These are phyloP conservation scores for Camponotus pennsylvanicus DNA, from an alignment of 1,140 invertebrate genomes.

Conservation along the genomic window DNA sequence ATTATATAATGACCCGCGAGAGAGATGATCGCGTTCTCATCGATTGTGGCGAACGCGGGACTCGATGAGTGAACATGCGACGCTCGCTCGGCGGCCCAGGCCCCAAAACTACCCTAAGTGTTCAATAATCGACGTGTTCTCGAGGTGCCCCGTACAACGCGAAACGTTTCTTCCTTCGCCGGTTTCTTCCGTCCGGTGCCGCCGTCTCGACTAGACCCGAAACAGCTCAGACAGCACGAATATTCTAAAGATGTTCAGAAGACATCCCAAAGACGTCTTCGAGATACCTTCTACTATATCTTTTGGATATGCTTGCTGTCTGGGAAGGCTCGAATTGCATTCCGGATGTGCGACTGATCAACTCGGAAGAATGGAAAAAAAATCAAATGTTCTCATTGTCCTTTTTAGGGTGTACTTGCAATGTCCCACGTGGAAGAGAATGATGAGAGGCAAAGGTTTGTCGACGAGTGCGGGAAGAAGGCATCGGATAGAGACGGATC, in stretches of 20 bases:
- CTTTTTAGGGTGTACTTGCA: neutral
- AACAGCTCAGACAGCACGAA: neutral
- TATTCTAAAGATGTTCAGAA: no score
- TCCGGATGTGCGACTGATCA: neutral
- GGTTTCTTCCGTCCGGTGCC: slow-evolving; percentile 49
- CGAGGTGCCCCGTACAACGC: slow-evolving; percentile 74
- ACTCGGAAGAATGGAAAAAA: neutral
- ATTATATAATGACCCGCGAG: neutral
- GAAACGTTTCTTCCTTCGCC: slow-evolving; percentile 73
- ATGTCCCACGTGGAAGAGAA: neutral
- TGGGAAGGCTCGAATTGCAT: slow-evolving; percentile 4
- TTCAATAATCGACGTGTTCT: slow-evolving; percentile 83
- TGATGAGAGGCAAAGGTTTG: neutral
- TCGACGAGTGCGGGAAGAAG: neutral
- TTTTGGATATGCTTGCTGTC: no score
- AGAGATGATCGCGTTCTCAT: slow-evolving; percentile 2
- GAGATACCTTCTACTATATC: no score
- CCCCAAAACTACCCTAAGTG: slow-evolving; percentile 84
- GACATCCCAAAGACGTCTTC: no score
- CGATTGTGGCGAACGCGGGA: slow-evolving; percentile 38
- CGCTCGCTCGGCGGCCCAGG: slow-evolving; percentile 77
- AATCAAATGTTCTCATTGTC: neutral
- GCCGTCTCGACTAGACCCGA: slow-evolving; percentile 12
- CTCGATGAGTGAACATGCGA: slow-evolving; percentile 52
- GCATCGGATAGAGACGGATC: neutral